A percentile compares a stretch with the other conserved stretches of the same genome.
Conservation (phyloP, 2,888 invertebrate genomes). For the Boloria selene region DNA sequence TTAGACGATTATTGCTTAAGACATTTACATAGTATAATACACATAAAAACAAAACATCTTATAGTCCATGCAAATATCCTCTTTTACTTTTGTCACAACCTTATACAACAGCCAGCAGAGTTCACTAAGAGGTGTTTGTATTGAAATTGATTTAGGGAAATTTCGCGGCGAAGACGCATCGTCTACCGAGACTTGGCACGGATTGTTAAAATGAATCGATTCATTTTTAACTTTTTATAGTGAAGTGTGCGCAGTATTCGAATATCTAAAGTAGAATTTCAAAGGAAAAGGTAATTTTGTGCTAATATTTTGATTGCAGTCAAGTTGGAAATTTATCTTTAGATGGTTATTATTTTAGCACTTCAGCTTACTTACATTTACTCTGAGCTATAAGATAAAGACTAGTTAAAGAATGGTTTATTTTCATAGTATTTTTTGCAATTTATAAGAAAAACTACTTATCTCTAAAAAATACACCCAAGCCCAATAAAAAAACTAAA, state of each 20-base stretch:
- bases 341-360: no score
- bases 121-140: constrained; percentile 81
- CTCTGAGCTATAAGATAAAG: no score
- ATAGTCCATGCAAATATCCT: constrained; percentile 7
- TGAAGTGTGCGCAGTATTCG: constrained; percentile 29
- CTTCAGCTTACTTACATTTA: no score
- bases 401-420: no score
- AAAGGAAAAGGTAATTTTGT: neutral
- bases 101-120: constrained; percentile 63
- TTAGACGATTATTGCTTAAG: neutral
- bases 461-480: no score
- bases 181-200: constrained; percentile 55
- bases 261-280: constrained; percentile 1
- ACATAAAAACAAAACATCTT: neutral
- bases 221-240: constrained; percentile 45
- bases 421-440: no score
- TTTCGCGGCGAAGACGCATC: constrained; percentile 70
- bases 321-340: no score
- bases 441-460: no score
- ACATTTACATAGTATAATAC: neutral
- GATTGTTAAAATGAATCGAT: constrained; percentile 64
- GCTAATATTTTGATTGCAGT: neutral
- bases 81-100: constrained; percentile 21
- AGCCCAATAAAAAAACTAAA: no score
- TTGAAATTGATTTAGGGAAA: constrained; percentile 81